Percentiles rank a stretch among this genome's conserved stretches.
Conservation (phyloP, 2,113 vertebrate genomes). For the Python bivittatus region DNA sequence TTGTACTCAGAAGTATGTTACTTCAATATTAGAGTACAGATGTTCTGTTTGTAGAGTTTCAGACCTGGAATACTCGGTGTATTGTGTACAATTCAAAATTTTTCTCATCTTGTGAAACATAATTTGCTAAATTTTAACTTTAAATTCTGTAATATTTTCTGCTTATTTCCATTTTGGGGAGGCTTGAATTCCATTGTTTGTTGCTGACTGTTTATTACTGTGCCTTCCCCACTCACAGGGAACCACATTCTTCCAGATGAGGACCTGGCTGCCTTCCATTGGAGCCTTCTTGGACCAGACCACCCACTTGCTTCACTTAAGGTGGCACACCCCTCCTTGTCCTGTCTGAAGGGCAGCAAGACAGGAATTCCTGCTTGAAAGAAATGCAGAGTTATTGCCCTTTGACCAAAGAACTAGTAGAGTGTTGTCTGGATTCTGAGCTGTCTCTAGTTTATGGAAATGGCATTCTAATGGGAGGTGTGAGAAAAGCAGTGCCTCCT, state of each 20-base stretch:
- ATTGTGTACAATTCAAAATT: neutral
- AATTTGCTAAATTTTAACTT: neutral
- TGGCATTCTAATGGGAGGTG: neutral
- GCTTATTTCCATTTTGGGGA: neutral
- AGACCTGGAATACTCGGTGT: neutral
- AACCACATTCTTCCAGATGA: slow-evolving; percentile 95
- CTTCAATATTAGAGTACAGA: neutral
- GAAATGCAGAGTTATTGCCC: neutral
- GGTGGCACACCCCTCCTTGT: slow-evolving; percentile 65
- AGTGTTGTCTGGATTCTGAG: neutral
- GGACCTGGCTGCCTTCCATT: slow-evolving; percentile 93
- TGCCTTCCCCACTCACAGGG: slow-evolving; percentile 68
- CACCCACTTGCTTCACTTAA: slow-evolving; percentile 92
- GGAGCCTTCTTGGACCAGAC: slow-evolving; percentile 92
- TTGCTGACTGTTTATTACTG: neutral
- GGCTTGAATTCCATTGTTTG: neutral
- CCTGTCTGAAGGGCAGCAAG: neutral
- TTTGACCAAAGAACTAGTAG: neutral
- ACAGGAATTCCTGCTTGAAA: neutral
- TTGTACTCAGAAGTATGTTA: neutral
- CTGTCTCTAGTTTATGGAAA: neutral
- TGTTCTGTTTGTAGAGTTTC: neutral
- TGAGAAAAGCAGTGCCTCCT: neutral
- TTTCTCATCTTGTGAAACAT: neutral
- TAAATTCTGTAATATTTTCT: neutral